Evolutionary conservation across 2,888 invertebrate species (phyloP).

Genomic region (Beris chalybata): DNA sequence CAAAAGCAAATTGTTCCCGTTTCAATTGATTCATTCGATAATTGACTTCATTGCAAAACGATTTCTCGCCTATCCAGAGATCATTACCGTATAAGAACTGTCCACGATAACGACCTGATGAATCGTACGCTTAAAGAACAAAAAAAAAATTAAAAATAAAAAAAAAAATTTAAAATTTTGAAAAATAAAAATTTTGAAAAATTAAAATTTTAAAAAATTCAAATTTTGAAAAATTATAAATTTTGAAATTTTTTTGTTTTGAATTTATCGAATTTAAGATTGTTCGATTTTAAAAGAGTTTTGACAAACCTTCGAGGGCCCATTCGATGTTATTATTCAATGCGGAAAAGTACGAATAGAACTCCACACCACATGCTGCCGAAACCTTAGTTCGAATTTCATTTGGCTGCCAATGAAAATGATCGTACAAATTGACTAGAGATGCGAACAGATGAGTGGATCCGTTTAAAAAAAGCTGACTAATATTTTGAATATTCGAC

Average conservation of each 20-base stretch:
- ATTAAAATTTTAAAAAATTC: neutral
- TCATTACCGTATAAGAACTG: conserved; percentile 79
- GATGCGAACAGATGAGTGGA: conserved; percentile 47
- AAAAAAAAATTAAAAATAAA: conserved; percentile 19
- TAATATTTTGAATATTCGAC: neutral
- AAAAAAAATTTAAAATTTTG: neutral
- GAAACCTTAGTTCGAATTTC: conserved; percentile 57
- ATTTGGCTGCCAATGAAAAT: conserved; percentile 53
- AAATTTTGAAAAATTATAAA: neutral
- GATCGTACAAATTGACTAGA: conserved; percentile 53
- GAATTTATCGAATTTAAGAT: neutral
- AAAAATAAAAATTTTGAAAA: conserved; percentile 19
- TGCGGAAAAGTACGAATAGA: conserved; percentile 62
- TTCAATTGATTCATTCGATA: conserved; percentile 41
- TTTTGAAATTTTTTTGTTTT: neutral
- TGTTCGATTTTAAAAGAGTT: neutral
- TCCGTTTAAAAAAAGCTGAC: neutral
- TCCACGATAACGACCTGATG: conserved; percentile 77
- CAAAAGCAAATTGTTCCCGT: conserved; percentile 50
- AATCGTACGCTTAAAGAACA: conserved; percentile 67
- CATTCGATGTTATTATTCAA: conserved; percentile 65
- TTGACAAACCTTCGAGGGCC: conserved; percentile 74
- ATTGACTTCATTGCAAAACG: conserved; percentile 66
- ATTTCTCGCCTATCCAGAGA: conserved; percentile 77
- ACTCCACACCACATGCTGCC: conserved; percentile 60